phyloP scores from a whole-genome alignment of 2,113 vertebrate species.

The Barnardius zonarius region DNA sequence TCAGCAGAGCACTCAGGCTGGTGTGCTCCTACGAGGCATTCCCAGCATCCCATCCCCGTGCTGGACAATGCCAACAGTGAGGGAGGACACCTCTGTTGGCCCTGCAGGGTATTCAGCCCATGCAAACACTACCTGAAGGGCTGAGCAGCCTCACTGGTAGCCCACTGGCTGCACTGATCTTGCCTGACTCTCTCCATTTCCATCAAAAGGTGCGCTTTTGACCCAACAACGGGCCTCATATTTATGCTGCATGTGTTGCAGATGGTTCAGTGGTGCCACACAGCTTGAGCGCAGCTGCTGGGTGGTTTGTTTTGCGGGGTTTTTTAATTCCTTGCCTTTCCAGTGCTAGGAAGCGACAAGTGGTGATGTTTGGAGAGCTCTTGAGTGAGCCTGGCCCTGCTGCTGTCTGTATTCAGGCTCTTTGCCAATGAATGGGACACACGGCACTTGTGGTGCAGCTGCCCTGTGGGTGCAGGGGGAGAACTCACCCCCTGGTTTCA shows the following conservation, averaged over 20 bases:
- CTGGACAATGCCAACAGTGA: rapidly evolving
- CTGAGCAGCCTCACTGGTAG: background rate
- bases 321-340: background rate
- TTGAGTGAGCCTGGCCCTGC: background rate
- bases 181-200: rapidly evolving
- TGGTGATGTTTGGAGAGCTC: background rate
- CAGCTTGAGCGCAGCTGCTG: background rate
- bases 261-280: background rate
- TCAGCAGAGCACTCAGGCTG: background rate
- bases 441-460: background rate
- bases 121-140: background rate
- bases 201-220: background rate
- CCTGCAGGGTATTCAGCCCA: background rate
- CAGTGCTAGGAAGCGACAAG: background rate
- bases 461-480: rapidly evolving
- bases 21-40: rapidly evolving
- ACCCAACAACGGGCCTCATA: background rate
- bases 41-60: rapidly evolving
- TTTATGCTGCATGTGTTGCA: background rate
- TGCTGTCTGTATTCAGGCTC: rapidly evolving
- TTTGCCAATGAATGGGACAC: background rate
- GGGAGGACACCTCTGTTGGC: background rate
- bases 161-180: background rate
- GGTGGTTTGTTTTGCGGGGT: background rate
- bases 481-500: background rate